Percentiles rank a stretch among this genome's conserved stretches.
Conservation (phyloP, 1,140 invertebrate species). For the Drosophila kurseongensis region DNA sequence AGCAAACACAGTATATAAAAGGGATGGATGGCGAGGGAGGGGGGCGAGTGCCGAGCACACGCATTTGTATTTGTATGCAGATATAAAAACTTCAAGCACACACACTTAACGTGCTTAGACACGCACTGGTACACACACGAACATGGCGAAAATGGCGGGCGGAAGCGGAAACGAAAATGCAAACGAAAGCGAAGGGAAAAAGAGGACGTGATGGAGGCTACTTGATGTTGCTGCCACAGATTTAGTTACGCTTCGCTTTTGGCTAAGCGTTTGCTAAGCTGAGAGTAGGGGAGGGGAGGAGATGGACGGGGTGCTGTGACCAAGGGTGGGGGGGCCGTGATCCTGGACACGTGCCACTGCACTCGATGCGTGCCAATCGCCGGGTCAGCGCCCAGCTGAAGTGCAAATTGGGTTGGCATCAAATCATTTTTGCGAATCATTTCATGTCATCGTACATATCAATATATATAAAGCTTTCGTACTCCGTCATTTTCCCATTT, state of each 20-base stretch:
- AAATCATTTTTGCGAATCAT: slow-evolving; percentile 15
- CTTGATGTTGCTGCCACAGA: slow-evolving; percentile 64
- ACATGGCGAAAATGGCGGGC: background rate
- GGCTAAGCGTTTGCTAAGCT: slow-evolving; percentile 53
- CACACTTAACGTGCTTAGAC: slow-evolving; percentile 73
- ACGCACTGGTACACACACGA: slow-evolving; percentile 45
- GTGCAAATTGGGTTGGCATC: slow-evolving; percentile 42
- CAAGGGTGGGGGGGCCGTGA: background rate
- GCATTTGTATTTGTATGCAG: slow-evolving; percentile 64
- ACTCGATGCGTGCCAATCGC: slow-evolving; percentile 38
- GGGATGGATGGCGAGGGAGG: background rate
- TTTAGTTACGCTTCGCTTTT: slow-evolving; percentile 35
- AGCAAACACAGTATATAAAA: slow-evolving; percentile 58
- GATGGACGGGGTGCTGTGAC: no score
- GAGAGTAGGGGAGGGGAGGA: background rate
- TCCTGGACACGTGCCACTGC: slow-evolving; percentile 37
- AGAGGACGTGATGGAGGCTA: slow-evolving; percentile 47
- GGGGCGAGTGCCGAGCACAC: background rate
- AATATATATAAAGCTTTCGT: background rate
- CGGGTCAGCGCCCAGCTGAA: slow-evolving; percentile 32
- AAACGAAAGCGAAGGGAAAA: background rate
- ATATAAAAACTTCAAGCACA: slow-evolving; percentile 80
- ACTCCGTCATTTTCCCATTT: background rate
- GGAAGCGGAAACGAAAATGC: slow-evolving; percentile 2
- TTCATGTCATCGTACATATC: slow-evolving; percentile 3